phyloP scores from a whole-genome alignment of 1,140 invertebrate species.

The Caenorhabditis remanei region DNA sequence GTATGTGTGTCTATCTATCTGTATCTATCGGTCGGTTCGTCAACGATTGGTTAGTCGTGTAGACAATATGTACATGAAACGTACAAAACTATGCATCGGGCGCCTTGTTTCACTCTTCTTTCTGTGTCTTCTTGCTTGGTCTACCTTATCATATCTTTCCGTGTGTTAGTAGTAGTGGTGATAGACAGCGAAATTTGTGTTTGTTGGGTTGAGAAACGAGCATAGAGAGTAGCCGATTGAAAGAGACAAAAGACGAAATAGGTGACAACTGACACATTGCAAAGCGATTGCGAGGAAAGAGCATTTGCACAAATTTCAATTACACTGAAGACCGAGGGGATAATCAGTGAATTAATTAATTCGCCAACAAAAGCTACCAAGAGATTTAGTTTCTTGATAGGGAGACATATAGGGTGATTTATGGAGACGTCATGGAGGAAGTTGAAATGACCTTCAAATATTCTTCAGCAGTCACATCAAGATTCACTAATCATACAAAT shows the following conservation, averaged over 20 bases:
- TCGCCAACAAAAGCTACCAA: background rate
- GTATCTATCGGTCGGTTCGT: constrained; percentile 35
- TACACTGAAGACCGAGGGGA: background rate
- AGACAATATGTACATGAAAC: constrained; percentile 42
- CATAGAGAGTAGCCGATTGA: constrained; percentile 28
- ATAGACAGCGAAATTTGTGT: constrained; percentile 49
- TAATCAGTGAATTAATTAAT: background rate
- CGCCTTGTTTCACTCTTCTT: constrained; percentile 4
- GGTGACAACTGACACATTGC: constrained; percentile 50
- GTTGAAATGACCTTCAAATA: no score
- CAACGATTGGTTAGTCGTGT: constrained; percentile 33
- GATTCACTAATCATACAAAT: no score
- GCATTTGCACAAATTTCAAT: constrained; percentile 42
- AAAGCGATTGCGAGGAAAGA: background rate
- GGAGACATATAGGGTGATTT: no score
- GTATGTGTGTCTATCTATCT: constrained; percentile 30
- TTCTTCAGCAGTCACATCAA: no score
- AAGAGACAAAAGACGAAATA: constrained; percentile 14
- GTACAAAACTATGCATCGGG: constrained; percentile 52
- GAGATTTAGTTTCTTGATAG: no score
- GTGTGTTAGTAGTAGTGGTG: constrained; percentile 23
- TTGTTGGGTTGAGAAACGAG: constrained; percentile 47
- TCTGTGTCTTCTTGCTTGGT: constrained; percentile 7
- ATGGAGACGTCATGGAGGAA: background rate
- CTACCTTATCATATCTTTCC: constrained; percentile 50